These are phyloP conservation scores for Zygaena filipendulae DNA, from an alignment of 2,888 invertebrate genomes.

Conservation along the genomic window DNA sequence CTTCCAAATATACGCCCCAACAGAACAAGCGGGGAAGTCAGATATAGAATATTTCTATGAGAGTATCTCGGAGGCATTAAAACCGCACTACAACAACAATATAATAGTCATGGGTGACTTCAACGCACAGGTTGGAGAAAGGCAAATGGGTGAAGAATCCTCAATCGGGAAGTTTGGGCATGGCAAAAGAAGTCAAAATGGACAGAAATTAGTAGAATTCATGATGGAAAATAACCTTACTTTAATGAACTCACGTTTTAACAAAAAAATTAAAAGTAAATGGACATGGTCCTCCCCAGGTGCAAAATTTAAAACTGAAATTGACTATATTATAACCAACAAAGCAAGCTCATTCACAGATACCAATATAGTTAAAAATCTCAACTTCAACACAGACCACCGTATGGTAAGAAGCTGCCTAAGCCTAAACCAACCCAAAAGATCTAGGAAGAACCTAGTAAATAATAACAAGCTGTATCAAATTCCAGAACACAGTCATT, in stretches of 20 bases:
- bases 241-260: constrained; percentile 8
- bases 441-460: constrained; percentile 4
- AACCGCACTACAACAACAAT: constrained; percentile 7
- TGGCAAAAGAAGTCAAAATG: constrained; percentile 13
- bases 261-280: constrained; percentile 11
- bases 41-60: constrained; percentile 9
- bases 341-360: constrained; percentile 1
- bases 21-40: constrained; percentile 9
- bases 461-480: constrained; percentile 1
- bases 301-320: constrained; percentile 10
- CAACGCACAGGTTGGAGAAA: constrained; percentile 13
- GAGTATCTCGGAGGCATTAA: constrained; percentile 3
- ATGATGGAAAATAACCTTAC: constrained; percentile 10
- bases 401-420: constrained; percentile 2
- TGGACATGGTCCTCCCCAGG: constrained; percentile 14
- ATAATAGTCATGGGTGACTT: constrained; percentile 16
- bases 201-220: constrained; percentile 9
- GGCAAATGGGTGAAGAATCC: constrained; percentile 2
- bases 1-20: constrained; percentile 10
- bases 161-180: constrained; percentile 9
- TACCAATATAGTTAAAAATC: constrained; percentile 1
- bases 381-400: not conserved
- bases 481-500: constrained; percentile 2
- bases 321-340: constrained; percentile 5
- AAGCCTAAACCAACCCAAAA: constrained; percentile 5